Conservation (phyloP, 37 sponge, comb jelly and placozoan genomes). For the Diacarnus erythraeanus region DNA sequence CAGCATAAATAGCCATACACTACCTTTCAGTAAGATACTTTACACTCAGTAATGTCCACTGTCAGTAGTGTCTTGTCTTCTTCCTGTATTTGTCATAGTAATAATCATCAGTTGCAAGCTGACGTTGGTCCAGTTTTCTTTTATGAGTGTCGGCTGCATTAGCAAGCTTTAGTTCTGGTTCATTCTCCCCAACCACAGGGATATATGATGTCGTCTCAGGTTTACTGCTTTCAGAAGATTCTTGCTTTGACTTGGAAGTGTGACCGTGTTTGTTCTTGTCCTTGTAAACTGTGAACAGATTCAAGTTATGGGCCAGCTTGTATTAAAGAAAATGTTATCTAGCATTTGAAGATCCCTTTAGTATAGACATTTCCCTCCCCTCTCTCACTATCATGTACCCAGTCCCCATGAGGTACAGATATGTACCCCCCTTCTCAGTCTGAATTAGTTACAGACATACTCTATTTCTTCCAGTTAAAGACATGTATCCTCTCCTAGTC, state of each 20-base stretch:
- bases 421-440: too few relatives aligned
- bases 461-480: too few relatives aligned
- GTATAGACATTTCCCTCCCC: too few relatives aligned
- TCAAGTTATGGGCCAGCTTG: not conserved
- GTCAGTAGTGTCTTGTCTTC: slow-evolving; percentile 47
- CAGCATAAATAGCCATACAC: too few relatives aligned
- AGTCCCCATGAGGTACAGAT: too few relatives aligned
- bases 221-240: slow-evolving; percentile 6
- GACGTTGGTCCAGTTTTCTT: slow-evolving; percentile 47
- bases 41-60: too few relatives aligned
- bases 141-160: slow-evolving; percentile 18
- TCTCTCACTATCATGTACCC: too few relatives aligned
- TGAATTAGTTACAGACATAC: too few relatives aligned
- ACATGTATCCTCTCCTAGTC: too few relatives aligned
- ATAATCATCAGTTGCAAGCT: slow-evolving; percentile 87
- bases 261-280: slow-evolving; percentile 12
- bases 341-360: too few relatives aligned
- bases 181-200: slow-evolving; percentile 82
- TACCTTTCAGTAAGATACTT: too few relatives aligned
- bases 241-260: not conserved
- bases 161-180: slow-evolving; percentile 52
- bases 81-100: slow-evolving; percentile 91
- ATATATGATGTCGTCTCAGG: slow-evolving; percentile 37
- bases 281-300: slow-evolving; percentile 50
- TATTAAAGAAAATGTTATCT: not conserved